These are phyloP conservation scores for Halichoerus grypus DNA, from an alignment of 2,113 vertebrate genomes.

Conservation along the genomic window DNA sequence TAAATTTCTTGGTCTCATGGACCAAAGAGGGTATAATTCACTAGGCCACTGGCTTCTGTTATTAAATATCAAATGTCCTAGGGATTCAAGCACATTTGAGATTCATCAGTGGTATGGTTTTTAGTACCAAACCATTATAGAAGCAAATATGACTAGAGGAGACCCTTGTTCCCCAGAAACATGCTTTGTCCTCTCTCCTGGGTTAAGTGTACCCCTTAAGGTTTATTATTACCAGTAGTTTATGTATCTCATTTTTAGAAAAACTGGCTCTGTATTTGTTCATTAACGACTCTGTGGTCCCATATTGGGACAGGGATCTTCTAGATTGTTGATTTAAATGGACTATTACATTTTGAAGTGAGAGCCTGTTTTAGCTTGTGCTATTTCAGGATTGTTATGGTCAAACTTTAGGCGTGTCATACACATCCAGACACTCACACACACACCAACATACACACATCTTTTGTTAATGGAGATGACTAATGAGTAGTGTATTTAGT, in stretches of 20 bases:
- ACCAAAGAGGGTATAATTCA: neutral
- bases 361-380: neutral
- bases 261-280: neutral
- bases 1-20: neutral
- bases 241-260: neutral
- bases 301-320: neutral
- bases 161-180: neutral
- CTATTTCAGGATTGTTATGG: neutral
- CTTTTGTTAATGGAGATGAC: neutral
- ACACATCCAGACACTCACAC: neutral
- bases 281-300: neutral
- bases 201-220: neutral
- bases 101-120: neutral
- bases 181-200: neutral
- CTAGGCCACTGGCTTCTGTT: neutral
- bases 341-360: neutral
- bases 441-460: neutral
- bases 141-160: neutral
- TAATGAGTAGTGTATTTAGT: neutral
- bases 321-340: slow-evolving; percentile 22
- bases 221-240: neutral
- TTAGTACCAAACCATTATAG: slow-evolving; percentile 2
- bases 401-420: neutral
- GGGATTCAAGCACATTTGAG: neutral
- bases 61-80: slow-evolving; percentile 18